A percentile compares a stretch with the other conserved stretches of the same genome.
Evolutionary conservation across 1,140 invertebrate genomes (phyloP).

Genomic region (Drosophila virilis): DNA sequence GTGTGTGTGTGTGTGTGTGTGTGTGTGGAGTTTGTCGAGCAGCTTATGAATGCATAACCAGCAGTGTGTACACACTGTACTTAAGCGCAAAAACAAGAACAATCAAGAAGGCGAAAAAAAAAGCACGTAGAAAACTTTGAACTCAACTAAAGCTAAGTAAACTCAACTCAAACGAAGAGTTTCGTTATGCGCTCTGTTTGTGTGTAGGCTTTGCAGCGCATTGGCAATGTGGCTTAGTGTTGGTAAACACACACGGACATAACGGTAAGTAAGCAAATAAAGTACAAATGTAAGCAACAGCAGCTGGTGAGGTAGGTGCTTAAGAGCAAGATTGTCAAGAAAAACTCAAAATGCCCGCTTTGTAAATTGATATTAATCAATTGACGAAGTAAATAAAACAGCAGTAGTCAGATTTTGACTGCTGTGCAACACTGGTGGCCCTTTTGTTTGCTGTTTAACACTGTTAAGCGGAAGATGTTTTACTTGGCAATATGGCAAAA

Average conservation of each 20-base stretch:
- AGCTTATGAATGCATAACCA: slow-evolving; percentile 51
- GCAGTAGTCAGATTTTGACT: background rate
- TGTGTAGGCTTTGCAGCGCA: background rate
- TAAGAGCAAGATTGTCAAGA: no score
- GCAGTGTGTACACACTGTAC: slow-evolving; percentile 15
- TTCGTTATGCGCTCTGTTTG: background rate
- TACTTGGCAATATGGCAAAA: no score
- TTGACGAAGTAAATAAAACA: background rate
- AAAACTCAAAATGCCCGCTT: background rate
- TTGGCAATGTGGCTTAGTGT: background rate
- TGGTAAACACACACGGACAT: slow-evolving; percentile 10
- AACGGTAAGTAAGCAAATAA: slow-evolving; percentile 11
- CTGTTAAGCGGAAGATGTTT: no score
- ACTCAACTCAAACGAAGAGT: background rate
- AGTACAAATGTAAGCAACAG: background rate
- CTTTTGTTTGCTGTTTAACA: no score
- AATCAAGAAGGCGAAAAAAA: background rate
- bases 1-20: background rate
- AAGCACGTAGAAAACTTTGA: background rate
- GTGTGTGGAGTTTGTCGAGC: slow-evolving; percentile 1
- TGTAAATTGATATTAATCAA: background rate
- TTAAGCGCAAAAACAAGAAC: background rate
- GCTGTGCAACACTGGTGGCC: background rate
- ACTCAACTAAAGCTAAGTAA: background rate
- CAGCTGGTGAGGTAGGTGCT: background rate